Evolutionary conservation across 2,888 invertebrate species (phyloP).

Genomic region (Drosophila imparisetae): DNA sequence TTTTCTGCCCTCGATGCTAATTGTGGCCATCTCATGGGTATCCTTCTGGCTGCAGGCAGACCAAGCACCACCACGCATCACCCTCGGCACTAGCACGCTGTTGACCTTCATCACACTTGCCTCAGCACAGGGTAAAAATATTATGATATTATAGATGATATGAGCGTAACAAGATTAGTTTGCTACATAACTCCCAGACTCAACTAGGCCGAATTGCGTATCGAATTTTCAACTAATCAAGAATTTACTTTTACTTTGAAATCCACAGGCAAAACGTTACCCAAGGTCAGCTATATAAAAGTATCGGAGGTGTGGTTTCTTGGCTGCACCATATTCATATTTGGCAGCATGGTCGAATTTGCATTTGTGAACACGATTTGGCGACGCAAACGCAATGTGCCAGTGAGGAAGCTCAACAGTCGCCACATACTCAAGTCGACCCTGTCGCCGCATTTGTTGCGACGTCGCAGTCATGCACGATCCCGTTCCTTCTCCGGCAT

Average conservation of each 20-base stretch:
- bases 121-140: slow-evolving; percentile 88
- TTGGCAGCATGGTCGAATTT: slow-evolving; percentile 93
- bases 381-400: slow-evolving; percentile 88
- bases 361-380: slow-evolving; percentile 96
- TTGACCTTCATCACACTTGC: slow-evolving; percentile 94
- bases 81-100: slow-evolving; percentile 93
- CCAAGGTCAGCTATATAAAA: slow-evolving; percentile 95
- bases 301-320: slow-evolving; percentile 96
- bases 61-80: slow-evolving; percentile 92
- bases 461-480: slow-evolving; percentile 90
- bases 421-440: slow-evolving; percentile 94
- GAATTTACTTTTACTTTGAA: neutral
- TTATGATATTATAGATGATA: neutral
- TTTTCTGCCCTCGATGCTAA: slow-evolving; percentile 93
- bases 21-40: slow-evolving; percentile 95
- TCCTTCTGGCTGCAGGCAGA: slow-evolving; percentile 95
- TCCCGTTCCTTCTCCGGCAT: slow-evolving; percentile 87
- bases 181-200: neutral
- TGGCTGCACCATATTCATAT: slow-evolving; percentile 93
- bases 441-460: slow-evolving; percentile 90
- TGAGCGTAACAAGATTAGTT: neutral
- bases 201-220: neutral
- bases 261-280: slow-evolving; percentile 88
- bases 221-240: neutral
- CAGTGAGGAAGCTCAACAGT: slow-evolving; percentile 87